phyloP scores from a whole-genome alignment of 2,888 invertebrate genomes.

The Lucinisca nassula region DNA sequence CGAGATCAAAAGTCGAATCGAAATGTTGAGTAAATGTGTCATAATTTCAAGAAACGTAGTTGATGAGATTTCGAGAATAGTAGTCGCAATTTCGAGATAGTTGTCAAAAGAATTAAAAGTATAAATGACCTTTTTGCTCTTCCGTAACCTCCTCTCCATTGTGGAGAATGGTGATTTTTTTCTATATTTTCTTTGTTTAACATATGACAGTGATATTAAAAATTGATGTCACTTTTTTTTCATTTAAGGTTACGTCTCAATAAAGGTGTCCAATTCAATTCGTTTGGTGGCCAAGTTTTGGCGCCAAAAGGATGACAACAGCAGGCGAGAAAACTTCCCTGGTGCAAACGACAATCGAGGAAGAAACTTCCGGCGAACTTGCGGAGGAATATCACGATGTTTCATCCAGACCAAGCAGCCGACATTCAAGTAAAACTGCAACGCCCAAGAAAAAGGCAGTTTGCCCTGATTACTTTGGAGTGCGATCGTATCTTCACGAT shows the following conservation, averaged over 20 bases:
- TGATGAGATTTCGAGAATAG: too few relatives aligned
- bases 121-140: too few relatives aligned
- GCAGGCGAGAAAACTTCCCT: constrained; percentile 47
- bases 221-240: too few relatives aligned
- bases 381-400: constrained; percentile 72
- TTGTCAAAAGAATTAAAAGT: too few relatives aligned
- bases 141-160: too few relatives aligned
- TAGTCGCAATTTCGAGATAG: too few relatives aligned
- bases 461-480: constrained; percentile 88
- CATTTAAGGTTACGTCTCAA: not conserved
- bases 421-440: constrained; percentile 43
- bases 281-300: not conserved
- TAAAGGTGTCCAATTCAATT: not conserved
- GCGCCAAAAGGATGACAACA: constrained; percentile 41
- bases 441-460: constrained; percentile 82
- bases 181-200: too few relatives aligned
- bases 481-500: constrained; percentile 89
- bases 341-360: constrained; percentile 35
- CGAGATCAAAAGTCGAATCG: too few relatives aligned
- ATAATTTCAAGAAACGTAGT: too few relatives aligned
- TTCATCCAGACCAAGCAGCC: constrained; percentile 53
- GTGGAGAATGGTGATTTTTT: too few relatives aligned
- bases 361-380: constrained; percentile 28
- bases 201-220: too few relatives aligned
- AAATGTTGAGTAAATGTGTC: too few relatives aligned